Percentiles rank a stretch among this genome's conserved stretches.
Evolutionary conservation across 1,140 invertebrate species (phyloP).

Genomic region (Nebria ingens): DNA sequence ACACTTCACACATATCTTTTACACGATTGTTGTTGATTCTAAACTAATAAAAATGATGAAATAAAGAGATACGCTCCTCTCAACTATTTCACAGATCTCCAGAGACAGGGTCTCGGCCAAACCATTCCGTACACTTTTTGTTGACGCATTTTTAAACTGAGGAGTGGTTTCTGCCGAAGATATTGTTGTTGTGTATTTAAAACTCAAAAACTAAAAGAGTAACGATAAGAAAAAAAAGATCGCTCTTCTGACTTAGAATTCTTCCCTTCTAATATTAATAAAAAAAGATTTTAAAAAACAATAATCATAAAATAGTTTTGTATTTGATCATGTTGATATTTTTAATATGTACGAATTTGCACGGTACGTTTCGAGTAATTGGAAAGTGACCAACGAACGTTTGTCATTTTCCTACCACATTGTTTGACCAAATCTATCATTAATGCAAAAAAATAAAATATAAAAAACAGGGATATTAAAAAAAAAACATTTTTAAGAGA

Average conservation of each 20-base stretch:
- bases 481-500: conserved; percentile 24
- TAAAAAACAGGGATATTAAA: conserved; percentile 30
- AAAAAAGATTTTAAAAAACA: too few species aligned
- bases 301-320: conserved; percentile 29
- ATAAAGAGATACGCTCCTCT: too few species aligned
- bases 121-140: conserved; percentile 33
- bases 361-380: conserved; percentile 17
- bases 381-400: not conserved
- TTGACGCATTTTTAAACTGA: conserved; percentile 32
- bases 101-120: conserved; percentile 27
- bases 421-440: conserved; percentile 33
- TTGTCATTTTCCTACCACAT: conserved; percentile 16
- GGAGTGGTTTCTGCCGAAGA: conserved; percentile 24
- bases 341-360: conserved; percentile 27
- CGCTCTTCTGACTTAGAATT: conserved; percentile 6
- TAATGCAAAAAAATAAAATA: conserved; percentile 25
- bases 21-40: too few species aligned
- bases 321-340: conserved; percentile 32
- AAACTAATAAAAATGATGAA: too few species aligned
- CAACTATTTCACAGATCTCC: not conserved
- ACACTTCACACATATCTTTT: not conserved
- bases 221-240: too few species aligned
- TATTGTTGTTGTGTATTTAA: conserved; percentile 10
- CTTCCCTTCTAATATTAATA: conserved; percentile 21
- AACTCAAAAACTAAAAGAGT: too few species aligned